phyloP scores from a whole-genome alignment of 2,888 invertebrate genomes.

The Gerris lacustris region DNA sequence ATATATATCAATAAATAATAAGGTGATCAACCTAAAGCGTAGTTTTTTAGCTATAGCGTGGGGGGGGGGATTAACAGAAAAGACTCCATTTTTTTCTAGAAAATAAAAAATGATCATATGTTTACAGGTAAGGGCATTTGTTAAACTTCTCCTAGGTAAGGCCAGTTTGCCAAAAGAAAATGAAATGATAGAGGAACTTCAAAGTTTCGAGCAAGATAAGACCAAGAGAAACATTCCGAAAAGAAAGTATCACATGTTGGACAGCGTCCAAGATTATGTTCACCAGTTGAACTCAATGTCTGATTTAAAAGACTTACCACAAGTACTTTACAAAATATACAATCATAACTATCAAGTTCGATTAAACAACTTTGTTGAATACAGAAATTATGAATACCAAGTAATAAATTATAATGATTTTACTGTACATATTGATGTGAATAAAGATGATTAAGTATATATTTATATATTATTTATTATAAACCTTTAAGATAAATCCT shows the following conservation, averaged over 20 bases:
- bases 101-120: too few relatives aligned
- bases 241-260: background rate
- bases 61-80: too few relatives aligned
- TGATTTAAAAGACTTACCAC: background rate
- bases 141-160: background rate
- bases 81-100: too few relatives aligned
- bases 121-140: background rate
- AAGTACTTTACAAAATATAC: background rate
- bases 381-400: background rate
- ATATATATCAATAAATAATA: too few relatives aligned
- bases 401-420: background rate
- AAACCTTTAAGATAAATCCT: background rate
- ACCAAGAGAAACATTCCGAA: background rate
- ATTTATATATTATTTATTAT: background rate
- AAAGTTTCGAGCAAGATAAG: background rate
- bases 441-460: background rate
- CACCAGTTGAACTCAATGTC: background rate
- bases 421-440: too few relatives aligned
- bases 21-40: too few relatives aligned
- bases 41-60: too few relatives aligned
- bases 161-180: background rate
- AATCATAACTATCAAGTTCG: background rate
- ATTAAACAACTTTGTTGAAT: background rate
- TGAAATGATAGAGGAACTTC: background rate
- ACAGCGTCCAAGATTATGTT: background rate